A percentile compares a stretch with the other conserved stretches of the same genome.
Evolutionary conservation across 2,888 invertebrate species (phyloP).

Genomic region (Drepanosiphum platanoidis): DNA sequence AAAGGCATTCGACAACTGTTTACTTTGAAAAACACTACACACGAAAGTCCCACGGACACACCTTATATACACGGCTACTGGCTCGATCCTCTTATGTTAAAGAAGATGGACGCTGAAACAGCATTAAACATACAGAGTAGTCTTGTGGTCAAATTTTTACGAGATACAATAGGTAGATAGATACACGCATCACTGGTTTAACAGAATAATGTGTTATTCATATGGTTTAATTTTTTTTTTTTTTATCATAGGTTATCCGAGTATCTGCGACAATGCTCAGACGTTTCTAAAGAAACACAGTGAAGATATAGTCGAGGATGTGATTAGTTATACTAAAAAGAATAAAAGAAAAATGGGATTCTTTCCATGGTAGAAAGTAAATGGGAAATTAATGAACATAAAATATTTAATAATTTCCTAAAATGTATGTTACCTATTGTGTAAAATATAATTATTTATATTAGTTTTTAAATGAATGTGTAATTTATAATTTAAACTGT

Average conservation of each 20-base stretch:
- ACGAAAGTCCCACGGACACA: slow-evolving; percentile 69
- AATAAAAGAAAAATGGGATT: slow-evolving; percentile 9
- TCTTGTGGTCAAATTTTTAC: slow-evolving; percentile 68
- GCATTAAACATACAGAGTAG: slow-evolving; percentile 68
- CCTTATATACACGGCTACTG: slow-evolving; percentile 69
- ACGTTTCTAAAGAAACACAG: slow-evolving; percentile 27
- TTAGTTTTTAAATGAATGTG: not conserved
- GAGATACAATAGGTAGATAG: slow-evolving; percentile 66
- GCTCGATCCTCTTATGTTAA: slow-evolving; percentile 69
- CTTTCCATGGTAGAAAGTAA: slow-evolving; percentile 10
- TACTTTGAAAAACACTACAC: slow-evolving; percentile 67
- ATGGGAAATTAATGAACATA: not conserved
- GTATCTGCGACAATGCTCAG: not conserved
- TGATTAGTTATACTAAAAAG: slow-evolving; percentile 16
- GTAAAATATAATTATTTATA: not conserved
- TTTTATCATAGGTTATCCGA: slow-evolving; percentile 21
- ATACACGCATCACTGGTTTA: no score
- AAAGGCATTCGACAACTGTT: slow-evolving; percentile 22
- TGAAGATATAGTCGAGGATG: slow-evolving; percentile 11
- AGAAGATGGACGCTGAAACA: slow-evolving; percentile 67
- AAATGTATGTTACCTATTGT: not conserved
- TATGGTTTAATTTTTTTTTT: slow-evolving; percentile 6
- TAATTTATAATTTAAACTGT: not conserved
- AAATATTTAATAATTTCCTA: not conserved
- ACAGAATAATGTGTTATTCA: no score